Base-by-base conservation (phyloP, 2,113 vertebrate species). In the Sander vitreus region DNA sequence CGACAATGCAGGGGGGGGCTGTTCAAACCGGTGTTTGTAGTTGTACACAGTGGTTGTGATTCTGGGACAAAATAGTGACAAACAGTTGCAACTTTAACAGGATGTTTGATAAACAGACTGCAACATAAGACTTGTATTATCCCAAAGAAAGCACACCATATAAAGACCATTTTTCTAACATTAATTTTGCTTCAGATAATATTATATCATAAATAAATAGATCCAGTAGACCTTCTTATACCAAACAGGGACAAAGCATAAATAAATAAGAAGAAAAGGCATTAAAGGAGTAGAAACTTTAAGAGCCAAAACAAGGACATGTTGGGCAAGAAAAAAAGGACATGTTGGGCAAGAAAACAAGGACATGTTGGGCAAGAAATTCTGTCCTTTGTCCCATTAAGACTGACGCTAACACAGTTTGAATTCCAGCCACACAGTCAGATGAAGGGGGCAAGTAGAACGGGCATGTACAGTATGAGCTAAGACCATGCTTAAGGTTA, bases 131-230 rank as follows among this genome's bases (percentile, higher is more conserved):
- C 27, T 60, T 48, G 15, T 11, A 66, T 76, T 67, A 78, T 62
- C 15, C 78, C 69, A 70, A 73, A 80, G 23, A 76, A 84, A 79
- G 43, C 65, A 89, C 65, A 78, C 30, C 53, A 60, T 30, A 71
- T 53, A 76, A 78, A 84, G 76, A 87, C 73, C 19, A 63, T 69
- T 85, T 65, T 68, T 66, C 19, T 10, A 64, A 86, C 84, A 89
- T 84, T 73, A 89, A 80, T 87, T 92, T 80, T 68, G 69, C 60
- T 80, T 88, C 30, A 60, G 51, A 68, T 80, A 73, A 83, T 45
- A 83, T 78, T 79, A 69, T 76, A 68, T 50, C 66, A 81, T 80
- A 84, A 92, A 91, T 91, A 91, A 91, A 93, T 87, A 92, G 75
- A 85, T 84, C 51, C 75, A 82, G 74, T 66, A 70, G 71, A 85